These are phyloP conservation scores for Microchirus variegatus DNA, from an alignment of 2,797 vertebrate species.

Conservation along the genomic window DNA sequence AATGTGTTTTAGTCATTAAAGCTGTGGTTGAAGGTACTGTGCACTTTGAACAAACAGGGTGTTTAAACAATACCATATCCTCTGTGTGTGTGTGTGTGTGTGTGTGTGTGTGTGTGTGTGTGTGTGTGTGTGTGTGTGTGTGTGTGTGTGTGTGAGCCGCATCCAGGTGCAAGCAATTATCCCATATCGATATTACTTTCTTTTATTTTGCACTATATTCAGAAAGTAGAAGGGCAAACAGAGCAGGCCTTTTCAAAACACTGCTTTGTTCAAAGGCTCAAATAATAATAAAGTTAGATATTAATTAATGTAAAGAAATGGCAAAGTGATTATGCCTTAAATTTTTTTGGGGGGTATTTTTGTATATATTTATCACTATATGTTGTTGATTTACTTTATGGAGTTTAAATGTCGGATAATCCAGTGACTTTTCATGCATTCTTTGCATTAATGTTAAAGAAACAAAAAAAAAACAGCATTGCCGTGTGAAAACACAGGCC, in stretches of 20 bases:
- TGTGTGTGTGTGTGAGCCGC: conserved; percentile 5
- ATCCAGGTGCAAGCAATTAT: conserved; percentile 38
- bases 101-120: neutral
- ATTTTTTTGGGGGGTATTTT: too few species aligned
- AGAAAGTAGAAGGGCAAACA: neutral
- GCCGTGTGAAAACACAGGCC: neutral
- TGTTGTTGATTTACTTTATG: too few species aligned
- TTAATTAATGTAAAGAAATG: too few species aligned
- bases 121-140: neutral
- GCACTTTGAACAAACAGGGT: conserved; percentile 11
- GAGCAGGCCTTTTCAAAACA: too few species aligned
- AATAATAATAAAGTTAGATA: too few species aligned
- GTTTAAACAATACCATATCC: neutral
- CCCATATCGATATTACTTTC: neutral
- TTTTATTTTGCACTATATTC: neutral
- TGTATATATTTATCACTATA: too few species aligned
- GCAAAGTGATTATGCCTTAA: too few species aligned
- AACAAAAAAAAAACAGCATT: too few species aligned
- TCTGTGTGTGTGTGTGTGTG: neutral
- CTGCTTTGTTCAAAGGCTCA: too few species aligned
- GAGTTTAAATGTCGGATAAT: too few species aligned
- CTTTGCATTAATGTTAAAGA: neutral
- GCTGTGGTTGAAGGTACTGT: conserved; percentile 1
- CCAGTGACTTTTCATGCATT: conserved; percentile 9
- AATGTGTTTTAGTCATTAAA: conserved; percentile 1